Evolutionary conservation across 2,797 vertebrate genomes (phyloP).

Genomic region (Gymnoscopelus braueri): DNA sequence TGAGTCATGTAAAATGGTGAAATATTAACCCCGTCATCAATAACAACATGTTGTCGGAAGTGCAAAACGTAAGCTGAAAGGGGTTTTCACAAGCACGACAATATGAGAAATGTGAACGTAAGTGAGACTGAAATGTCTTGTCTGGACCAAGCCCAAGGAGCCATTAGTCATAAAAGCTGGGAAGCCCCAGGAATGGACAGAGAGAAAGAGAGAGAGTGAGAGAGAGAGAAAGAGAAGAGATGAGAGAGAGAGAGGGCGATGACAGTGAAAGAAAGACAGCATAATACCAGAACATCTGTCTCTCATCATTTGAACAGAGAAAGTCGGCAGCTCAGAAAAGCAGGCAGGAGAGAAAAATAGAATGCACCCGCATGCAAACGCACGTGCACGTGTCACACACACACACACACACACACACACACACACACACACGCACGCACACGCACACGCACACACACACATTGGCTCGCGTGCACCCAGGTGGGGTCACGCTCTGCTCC

Average conservation of each 20-base stretch:
- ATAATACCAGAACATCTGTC: slow-evolving; percentile 80
- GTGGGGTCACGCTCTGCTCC: slow-evolving; percentile 63
- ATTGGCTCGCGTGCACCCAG: slow-evolving; percentile 53
- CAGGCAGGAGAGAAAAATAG: slow-evolving; percentile 63
- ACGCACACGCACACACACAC: slow-evolving; percentile 13
- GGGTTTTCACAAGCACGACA: slow-evolving; percentile 29
- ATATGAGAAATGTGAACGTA: slow-evolving; percentile 43
- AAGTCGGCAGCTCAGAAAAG: slow-evolving; percentile 75
- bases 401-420: slow-evolving; percentile 25
- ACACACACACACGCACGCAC: slow-evolving; percentile 16
- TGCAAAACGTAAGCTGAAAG: slow-evolving; percentile 19
- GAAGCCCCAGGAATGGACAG: slow-evolving; percentile 60
- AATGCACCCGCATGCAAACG: background rate
- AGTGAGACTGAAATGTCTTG: slow-evolving; percentile 52
- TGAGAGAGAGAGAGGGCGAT: background rate
- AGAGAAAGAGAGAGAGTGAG: slow-evolving; percentile 25
- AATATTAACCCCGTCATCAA: no score
- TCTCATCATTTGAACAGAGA: slow-evolving; percentile 75
- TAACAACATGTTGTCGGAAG: no score
- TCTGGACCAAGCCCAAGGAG: slow-evolving; percentile 56
- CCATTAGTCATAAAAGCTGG: slow-evolving; percentile 60
- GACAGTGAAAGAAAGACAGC: slow-evolving; percentile 22
- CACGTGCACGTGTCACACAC: background rate
- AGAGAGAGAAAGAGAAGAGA: slow-evolving; percentile 21
- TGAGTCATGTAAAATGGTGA: no score